phyloP scores from a whole-genome alignment of 2,888 invertebrate species.

The Spisula solida region DNA sequence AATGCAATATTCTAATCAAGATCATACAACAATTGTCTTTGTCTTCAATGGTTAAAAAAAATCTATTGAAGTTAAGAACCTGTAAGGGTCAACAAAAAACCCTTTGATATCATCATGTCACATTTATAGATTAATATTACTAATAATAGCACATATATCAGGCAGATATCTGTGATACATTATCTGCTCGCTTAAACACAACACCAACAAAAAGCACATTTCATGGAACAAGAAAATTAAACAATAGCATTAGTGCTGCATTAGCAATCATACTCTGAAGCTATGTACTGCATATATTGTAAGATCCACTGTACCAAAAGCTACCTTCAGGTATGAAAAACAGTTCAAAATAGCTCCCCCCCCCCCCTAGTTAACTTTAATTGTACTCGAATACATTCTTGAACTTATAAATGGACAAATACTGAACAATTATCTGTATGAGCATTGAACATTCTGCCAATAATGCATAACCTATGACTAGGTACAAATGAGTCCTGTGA shows the following conservation, averaged over 20 bases:
- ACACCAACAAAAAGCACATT: not conserved
- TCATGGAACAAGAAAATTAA: not conserved
- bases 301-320: not conserved
- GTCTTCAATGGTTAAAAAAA: not conserved
- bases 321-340: not conserved
- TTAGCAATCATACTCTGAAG: too few species aligned
- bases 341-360: not conserved
- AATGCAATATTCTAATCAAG: not conserved
- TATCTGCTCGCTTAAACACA: not conserved
- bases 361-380: too few species aligned
- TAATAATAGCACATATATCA: not conserved
- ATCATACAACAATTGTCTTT: not conserved
- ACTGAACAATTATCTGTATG: too few species aligned
- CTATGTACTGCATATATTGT: not conserved
- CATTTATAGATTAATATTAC: not conserved
- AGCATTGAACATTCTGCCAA: too few species aligned
- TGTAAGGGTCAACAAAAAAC: not conserved
- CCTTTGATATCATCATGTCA: not conserved
- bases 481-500: too few species aligned
- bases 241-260: not conserved
- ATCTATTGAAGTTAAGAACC: not conserved
- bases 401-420: too few species aligned
- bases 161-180: not conserved
- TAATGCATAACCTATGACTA: too few species aligned
- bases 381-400: too few species aligned